Conservation (phyloP, 2,888 invertebrate genomes). For the Suillia variegata region DNA sequence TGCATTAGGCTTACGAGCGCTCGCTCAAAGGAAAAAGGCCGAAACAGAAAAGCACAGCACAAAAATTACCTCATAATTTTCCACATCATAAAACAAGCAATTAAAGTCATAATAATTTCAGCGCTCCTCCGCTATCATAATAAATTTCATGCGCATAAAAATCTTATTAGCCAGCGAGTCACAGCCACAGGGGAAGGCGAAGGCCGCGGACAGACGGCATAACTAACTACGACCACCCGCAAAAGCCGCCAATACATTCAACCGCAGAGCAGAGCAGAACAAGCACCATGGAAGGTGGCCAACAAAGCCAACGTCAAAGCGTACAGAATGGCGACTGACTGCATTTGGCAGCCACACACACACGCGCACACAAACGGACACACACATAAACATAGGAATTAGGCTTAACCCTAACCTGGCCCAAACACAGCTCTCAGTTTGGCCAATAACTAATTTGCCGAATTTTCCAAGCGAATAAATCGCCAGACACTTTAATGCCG, state of each 20-base stretch:
- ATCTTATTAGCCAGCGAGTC: background rate
- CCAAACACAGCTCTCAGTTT: too few species aligned
- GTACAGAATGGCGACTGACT: background rate
- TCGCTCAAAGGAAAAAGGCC: background rate
- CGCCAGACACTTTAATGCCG: slow-evolving; percentile 1
- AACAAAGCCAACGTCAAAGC: background rate
- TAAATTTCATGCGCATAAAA: background rate
- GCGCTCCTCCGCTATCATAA: background rate
- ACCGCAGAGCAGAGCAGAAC: too few species aligned
- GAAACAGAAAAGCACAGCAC: background rate
- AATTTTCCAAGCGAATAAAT: slow-evolving; percentile 1
- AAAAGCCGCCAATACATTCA: too few species aligned
- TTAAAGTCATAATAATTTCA: slow-evolving; percentile 5
- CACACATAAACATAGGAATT: background rate
- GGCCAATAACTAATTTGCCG: slow-evolving; percentile 6
- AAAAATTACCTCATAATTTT: background rate
- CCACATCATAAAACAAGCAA: slow-evolving; percentile 1
- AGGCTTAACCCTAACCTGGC: background rate
- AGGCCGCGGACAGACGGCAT: background rate
- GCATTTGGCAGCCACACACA: slow-evolving; percentile 2
- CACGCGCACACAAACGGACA: too few species aligned
- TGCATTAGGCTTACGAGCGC: background rate
- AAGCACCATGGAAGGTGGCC: background rate
- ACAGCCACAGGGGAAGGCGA: too few species aligned
- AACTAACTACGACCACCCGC: too few species aligned